Conservation (phyloP, 2,797 vertebrate species). For the Danio tinwini region DNA sequence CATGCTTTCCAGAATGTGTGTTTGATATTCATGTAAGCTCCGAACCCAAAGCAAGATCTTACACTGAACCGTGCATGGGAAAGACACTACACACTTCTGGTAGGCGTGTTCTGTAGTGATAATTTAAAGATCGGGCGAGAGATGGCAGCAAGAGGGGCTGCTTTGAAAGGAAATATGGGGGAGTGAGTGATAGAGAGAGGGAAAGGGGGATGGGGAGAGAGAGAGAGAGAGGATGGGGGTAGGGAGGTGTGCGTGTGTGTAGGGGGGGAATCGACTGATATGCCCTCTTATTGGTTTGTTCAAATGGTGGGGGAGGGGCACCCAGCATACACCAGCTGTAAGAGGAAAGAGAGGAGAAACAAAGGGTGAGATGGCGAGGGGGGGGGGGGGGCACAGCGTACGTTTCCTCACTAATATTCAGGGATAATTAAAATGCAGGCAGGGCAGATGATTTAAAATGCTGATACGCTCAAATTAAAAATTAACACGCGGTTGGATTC, state of each 20-base stretch:
- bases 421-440: slow-evolving; percentile 79
- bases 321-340: slow-evolving; percentile 79
- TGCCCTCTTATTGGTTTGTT: slow-evolving; percentile 80
- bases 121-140: slow-evolving; percentile 62
- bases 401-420: slow-evolving; percentile 78
- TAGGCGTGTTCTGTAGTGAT: slow-evolving; percentile 31
- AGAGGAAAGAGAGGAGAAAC: slow-evolving; percentile 66
- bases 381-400: slow-evolving; percentile 49
- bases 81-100: not conserved
- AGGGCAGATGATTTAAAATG: slow-evolving; percentile 67
- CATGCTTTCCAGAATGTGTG: not conserved
- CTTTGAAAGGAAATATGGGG: slow-evolving; percentile 72
- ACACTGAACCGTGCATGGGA: not conserved
- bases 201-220: slow-evolving; percentile 70
- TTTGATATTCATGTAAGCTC: not conserved
- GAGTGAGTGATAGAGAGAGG: slow-evolving; percentile 74
- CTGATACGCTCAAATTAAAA: slow-evolving; percentile 47
- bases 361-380: slow-evolving; percentile 40
- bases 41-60: not conserved
- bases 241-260: slow-evolving; percentile 50
- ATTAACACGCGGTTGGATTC: slow-evolving; percentile 8
- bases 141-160: slow-evolving; percentile 68
- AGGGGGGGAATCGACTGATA: slow-evolving; percentile 70
- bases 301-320: slow-evolving; percentile 80
- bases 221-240: slow-evolving; percentile 65